Conservation (phyloP, 2,797 vertebrate species). For the Falco columbarius region DNA sequence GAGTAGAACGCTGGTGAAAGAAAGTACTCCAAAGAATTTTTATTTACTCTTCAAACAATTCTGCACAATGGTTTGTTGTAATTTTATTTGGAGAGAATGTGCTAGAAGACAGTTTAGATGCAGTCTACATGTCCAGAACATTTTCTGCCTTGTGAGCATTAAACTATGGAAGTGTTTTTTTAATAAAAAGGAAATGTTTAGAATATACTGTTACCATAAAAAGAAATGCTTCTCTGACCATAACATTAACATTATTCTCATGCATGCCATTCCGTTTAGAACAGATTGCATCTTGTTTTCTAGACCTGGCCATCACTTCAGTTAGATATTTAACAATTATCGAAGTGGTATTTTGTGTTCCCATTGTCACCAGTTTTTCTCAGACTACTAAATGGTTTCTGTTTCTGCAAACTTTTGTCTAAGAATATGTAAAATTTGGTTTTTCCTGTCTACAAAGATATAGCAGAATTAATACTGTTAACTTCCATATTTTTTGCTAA, state of each 20-base stretch:
- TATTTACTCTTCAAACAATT: constrained; percentile 40
- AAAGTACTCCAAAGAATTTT: constrained; percentile 22
- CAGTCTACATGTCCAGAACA: background rate
- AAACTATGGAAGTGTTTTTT: background rate
- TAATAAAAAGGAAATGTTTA: constrained; percentile 27
- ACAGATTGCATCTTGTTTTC: constrained; percentile 33
- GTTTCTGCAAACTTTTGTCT: background rate
- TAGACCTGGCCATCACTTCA: background rate
- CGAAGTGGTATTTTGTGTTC: background rate
- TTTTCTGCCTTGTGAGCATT: background rate
- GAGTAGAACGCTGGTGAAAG: constrained; percentile 11
- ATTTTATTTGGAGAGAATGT: constrained; percentile 4
- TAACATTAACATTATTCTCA: constrained; percentile 1
- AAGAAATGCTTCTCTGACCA: background rate
- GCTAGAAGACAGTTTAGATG: background rate
- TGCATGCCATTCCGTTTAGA: constrained; percentile 8
- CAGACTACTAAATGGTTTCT: background rate
- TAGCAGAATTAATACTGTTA: background rate
- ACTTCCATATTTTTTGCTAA: background rate
- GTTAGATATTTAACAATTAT: background rate
- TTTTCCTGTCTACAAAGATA: background rate
- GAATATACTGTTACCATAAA: background rate
- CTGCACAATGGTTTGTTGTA: background rate
- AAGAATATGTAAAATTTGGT: background rate
- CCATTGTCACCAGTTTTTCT: background rate